Evolutionary conservation across 2,797 vertebrate species (phyloP).

Genomic region (Distichodus sexfasciatus): DNA sequence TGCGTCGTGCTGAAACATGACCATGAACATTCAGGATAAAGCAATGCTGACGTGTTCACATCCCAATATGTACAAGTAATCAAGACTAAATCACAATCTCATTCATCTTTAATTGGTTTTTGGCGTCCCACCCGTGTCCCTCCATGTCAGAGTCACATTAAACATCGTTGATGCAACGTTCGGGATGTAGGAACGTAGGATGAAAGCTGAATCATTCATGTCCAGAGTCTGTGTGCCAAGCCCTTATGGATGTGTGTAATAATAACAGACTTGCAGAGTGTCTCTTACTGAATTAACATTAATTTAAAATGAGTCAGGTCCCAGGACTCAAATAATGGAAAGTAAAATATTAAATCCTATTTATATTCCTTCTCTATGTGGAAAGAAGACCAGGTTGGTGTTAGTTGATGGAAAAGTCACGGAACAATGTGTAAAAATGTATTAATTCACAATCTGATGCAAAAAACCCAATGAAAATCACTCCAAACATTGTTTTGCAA

Average conservation of each 20-base stretch:
- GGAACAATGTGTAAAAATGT: not conserved
- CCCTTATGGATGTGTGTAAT: not conserved
- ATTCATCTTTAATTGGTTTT: slow-evolving; percentile 70
- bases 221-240: slow-evolving; percentile 31
- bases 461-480: no score
- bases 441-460: no score
- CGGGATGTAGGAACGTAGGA: slow-evolving; percentile 40
- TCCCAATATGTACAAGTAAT: no score
- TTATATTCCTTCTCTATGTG: not conserved
- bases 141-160: slow-evolving; percentile 45
- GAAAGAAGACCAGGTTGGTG: not conserved
- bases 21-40: no score
- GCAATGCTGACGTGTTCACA: no score
- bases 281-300: not conserved
- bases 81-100: slow-evolving; percentile 23
- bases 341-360: not conserved
- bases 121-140: slow-evolving; percentile 57
- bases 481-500: no score
- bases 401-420: not conserved
- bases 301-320: not conserved
- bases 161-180: slow-evolving; percentile 61
- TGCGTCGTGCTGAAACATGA: no score
- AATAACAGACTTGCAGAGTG: not conserved
- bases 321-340: not conserved
- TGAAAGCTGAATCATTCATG: slow-evolving; percentile 63